phyloP scores from a whole-genome alignment of 2,888 invertebrate species.

The Augochlorella aurata region DNA sequence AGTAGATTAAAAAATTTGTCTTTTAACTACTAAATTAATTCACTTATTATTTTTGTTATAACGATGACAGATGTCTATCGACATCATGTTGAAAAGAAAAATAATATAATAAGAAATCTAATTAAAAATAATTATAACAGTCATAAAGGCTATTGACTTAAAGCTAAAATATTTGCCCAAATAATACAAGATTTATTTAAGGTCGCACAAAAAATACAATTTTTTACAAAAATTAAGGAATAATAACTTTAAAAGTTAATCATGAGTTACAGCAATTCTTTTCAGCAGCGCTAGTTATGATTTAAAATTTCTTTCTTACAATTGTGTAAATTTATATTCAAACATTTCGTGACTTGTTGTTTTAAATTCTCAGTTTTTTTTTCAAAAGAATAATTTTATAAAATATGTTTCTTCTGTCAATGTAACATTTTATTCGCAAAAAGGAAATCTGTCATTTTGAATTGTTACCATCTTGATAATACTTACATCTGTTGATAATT shows the following conservation, averaged over 20 bases:
- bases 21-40: not conserved
- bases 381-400: not conserved
- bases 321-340: not conserved
- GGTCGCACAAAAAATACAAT: not conserved
- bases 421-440: not conserved
- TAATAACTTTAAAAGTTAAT: not conserved
- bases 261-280: not conserved
- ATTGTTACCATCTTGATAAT: not conserved
- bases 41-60: not conserved
- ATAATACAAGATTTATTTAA: not conserved
- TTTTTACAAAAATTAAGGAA: not conserved
- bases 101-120: not conserved
- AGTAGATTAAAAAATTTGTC: not conserved
- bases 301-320: not conserved
- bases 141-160: not conserved
- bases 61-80: not conserved
- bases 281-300: not conserved
- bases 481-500: not conserved
- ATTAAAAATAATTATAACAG: not conserved
- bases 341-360: not conserved
- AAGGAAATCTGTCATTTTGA: not conserved
- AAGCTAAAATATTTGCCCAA: not conserved
- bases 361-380: not conserved
- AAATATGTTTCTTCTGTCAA: not conserved
- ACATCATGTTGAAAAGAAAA: not conserved